Evolutionary conservation across 2,113 vertebrate species (phyloP), one percentile per base, ranked within the genome.

Genomic region (Xiphophorus maculatus): DNA sequence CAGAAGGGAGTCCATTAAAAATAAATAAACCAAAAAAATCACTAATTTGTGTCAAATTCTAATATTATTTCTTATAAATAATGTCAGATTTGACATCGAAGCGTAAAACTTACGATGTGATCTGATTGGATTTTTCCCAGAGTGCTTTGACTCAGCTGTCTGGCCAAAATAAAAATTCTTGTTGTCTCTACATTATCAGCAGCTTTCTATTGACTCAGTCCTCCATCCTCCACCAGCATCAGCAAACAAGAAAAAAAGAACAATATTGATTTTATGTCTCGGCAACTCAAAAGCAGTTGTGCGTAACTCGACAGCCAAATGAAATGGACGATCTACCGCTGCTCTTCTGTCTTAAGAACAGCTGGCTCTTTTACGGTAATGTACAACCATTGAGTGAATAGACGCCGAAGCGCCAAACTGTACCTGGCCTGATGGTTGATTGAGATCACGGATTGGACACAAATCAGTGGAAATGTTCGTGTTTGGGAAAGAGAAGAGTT

Each of bases 401-500:
- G 66, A 63, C 68, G 70, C 77, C n/a, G 65, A 66, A 84, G 74
- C 15, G 63, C 27, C 33, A 28, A 42, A 19, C 69, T 60, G 62
- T 79, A 78, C 69, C 73, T 15, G 40, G 77, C 62, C 60, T 58
- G 80, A 85, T 66, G 51, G 66, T 76, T 77, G 15, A 60, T 61
- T 14, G 66, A 85, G 84, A 88, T 87, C 73, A 76, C 69, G 81
- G 77, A 80, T 15, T 82, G 83, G 84, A 73, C 8, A 68, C 66
- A 80, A 76, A 90, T 88, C 77, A 68, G 80, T 65, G 79, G 77
- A 84, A 84, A 88, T 84, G 76, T 87, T 76, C 60, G 72, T 68
- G 71, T 87, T 83, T 63, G 79, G 77, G 78, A 42, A 71, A 17
- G 48, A 51, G 66, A 85, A 86, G 90, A 91, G 84, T 91, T 89